These are phyloP conservation scores for Halichoerus grypus DNA, from an alignment of 2,113 vertebrate species.

Conservation along the genomic window DNA sequence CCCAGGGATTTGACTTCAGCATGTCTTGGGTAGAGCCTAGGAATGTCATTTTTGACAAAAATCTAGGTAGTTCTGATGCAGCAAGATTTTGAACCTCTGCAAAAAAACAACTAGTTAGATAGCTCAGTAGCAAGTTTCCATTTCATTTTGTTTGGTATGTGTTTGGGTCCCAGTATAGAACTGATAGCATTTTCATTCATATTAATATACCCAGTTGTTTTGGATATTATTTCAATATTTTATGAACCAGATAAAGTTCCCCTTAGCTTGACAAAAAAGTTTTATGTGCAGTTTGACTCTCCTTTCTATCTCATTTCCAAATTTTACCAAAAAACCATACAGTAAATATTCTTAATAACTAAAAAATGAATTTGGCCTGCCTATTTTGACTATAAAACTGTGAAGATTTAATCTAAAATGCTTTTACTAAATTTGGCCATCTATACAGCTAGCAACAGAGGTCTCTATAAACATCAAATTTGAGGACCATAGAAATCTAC, in stretches of 20 bases:
- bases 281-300: background rate
- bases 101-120: background rate
- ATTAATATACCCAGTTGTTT: background rate
- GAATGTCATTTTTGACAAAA: conserved; percentile 1
- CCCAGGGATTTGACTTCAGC: background rate
- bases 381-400: conserved; percentile 18
- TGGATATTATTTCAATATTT: conserved; percentile 26
- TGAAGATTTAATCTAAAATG: background rate
- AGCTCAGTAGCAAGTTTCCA: background rate
- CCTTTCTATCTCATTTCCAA: conserved; percentile 2
- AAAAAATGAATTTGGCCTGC: conserved; percentile 21
- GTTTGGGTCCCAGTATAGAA: background rate
- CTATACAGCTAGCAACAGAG: background rate
- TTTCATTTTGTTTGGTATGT: background rate
- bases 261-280: background rate
- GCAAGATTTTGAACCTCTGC: background rate
- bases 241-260: background rate
- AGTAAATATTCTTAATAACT: background rate
- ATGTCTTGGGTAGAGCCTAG: background rate
- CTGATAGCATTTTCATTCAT: background rate
- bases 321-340: background rate
- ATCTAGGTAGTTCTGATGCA: background rate
- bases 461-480: background rate
- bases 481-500: background rate
- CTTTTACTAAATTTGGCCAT: background rate